Percentiles rank a stretch among this genome's conserved stretches.
These are phyloP conservation scores for Yoshiicerus persimilis DNA, from an alignment of 1,140 invertebrate species.

Conservation along the genomic window DNA sequence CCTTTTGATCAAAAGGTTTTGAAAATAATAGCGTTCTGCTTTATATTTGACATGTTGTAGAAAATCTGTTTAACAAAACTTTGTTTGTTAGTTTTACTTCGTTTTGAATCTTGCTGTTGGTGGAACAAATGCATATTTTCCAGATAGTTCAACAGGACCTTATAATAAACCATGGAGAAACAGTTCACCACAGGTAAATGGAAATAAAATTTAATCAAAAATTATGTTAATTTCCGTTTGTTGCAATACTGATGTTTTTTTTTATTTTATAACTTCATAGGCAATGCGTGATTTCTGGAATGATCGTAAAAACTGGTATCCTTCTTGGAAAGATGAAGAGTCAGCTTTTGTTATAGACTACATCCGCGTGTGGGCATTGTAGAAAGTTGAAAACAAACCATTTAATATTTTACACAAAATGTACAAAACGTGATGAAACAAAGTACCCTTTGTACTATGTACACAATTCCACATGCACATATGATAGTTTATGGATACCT, in stretches of 20 bases:
- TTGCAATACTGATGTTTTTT: neutral
- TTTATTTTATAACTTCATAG: conserved; percentile 17
- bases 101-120: conserved; percentile 34
- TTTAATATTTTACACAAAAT: neutral
- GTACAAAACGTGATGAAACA: too few species aligned
- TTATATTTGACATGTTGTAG: neutral
- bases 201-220: neutral
- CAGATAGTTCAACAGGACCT: conserved; percentile 57
- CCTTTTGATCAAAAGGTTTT: conserved; percentile 72
- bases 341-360: conserved; percentile 64
- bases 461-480: too few species aligned
- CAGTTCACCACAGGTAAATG: conserved; percentile 55
- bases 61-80: neutral
- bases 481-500: too few species aligned
- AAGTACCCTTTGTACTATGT: too few species aligned
- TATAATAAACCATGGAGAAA: conserved; percentile 72
- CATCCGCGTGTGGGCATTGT: conserved; percentile 57
- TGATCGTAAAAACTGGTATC: conserved; percentile 60
- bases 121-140: conserved; percentile 61
- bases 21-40: neutral
- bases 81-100: conserved; percentile 35
- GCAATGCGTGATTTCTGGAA: conserved; percentile 64
- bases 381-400: neutral
- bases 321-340: conserved; percentile 61
- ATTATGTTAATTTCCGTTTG: neutral